Percentiles rank a stretch among this genome's conserved stretches.
These are phyloP conservation scores for Sepiola atlantica DNA, from an alignment of 2,888 invertebrate species.

Conservation along the genomic window DNA sequence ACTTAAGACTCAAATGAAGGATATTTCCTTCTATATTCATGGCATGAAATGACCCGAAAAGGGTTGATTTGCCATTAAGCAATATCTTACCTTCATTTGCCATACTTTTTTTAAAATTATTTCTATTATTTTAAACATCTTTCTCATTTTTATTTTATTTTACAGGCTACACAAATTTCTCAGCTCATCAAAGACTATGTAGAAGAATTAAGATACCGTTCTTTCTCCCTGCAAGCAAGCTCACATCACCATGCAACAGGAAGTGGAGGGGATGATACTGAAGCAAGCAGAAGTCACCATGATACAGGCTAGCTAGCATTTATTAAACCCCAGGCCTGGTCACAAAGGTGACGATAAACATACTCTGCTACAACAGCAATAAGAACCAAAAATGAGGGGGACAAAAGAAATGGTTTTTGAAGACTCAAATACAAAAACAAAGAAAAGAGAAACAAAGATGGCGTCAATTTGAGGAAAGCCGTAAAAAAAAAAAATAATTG, in stretches of 20 bases:
- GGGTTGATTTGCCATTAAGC: too few species aligned
- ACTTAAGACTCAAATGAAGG: too few species aligned
- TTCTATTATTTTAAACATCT: neutral
- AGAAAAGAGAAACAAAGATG: neutral
- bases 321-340: neutral
- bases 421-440: neutral
- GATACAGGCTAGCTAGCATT: constrained; percentile 47
- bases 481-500: neutral
- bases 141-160: constrained; percentile 52
- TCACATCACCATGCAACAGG: neutral
- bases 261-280: constrained; percentile 41
- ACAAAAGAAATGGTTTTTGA: neutral
- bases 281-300: constrained; percentile 43
- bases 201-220: constrained; percentile 57
- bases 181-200: constrained; percentile 90
- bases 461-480: neutral
- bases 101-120: neutral
- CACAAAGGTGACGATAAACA: neutral
- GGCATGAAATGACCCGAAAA: too few species aligned
- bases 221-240: constrained; percentile 47
- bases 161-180: constrained; percentile 93
- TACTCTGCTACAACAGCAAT: constrained; percentile 20
- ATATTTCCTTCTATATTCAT: too few species aligned
- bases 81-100: too few species aligned
- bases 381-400: neutral